Evolutionary conservation across 1,140 invertebrate genomes (phyloP).

Genomic region (Heliconius himera): DNA sequence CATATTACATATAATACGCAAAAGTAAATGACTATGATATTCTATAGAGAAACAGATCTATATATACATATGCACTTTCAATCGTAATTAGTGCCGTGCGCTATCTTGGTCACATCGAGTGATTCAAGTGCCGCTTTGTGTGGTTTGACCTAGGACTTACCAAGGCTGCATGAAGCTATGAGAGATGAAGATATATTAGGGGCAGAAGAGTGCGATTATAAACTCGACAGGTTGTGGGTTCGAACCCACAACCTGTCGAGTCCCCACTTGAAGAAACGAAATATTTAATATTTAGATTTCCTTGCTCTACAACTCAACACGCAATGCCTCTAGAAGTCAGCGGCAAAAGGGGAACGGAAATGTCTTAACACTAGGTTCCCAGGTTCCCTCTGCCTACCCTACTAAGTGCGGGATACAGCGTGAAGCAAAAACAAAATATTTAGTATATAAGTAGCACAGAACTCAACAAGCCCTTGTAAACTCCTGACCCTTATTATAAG

Average conservation of each 20-base stretch:
- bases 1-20: too few relatives aligned
- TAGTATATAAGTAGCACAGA: background rate
- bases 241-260: too few relatives aligned
- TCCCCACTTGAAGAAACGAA: background rate
- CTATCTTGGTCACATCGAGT: conserved; percentile 22
- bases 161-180: background rate
- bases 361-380: too few relatives aligned
- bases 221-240: too few relatives aligned
- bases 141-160: conserved; percentile 15
- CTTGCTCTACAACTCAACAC: background rate
- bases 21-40: background rate
- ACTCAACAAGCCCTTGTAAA: background rate
- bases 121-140: conserved; percentile 27
- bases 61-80: background rate
- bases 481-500: background rate
- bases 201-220: too few relatives aligned
- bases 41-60: background rate
- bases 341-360: too few relatives aligned
- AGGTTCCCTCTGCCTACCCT: too few relatives aligned
- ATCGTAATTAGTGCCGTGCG: conserved; percentile 5
- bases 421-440: background rate
- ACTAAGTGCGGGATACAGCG: too few relatives aligned
- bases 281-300: background rate
- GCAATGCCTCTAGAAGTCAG: too few relatives aligned
- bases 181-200: too few relatives aligned